Conservation (phyloP, 2,888 invertebrate genomes). For the Aphodius granarius region DNA sequence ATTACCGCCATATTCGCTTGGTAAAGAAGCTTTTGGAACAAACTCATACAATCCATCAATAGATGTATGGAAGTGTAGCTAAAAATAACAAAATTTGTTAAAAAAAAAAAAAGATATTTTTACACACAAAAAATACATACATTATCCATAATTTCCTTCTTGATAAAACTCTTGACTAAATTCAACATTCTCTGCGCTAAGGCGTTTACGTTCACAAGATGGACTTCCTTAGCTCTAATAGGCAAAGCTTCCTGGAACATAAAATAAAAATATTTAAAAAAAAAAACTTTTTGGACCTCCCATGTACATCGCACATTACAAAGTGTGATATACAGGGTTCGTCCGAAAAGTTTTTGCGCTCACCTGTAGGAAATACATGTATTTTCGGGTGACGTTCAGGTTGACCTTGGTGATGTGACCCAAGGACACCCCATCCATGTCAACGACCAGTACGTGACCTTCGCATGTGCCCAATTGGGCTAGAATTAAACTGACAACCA, state of each 20-base stretch:
- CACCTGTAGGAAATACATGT: slow-evolving; percentile 64
- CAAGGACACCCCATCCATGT: slow-evolving; percentile 61
- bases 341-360: neutral
- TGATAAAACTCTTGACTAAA: slow-evolving; percentile 70
- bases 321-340: neutral
- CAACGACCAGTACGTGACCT: slow-evolving; percentile 64
- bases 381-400: slow-evolving; percentile 65
- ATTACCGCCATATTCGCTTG: slow-evolving; percentile 24
- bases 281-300: neutral
- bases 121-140: too few species aligned
- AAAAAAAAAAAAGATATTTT: neutral
- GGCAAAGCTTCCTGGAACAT: slow-evolving; percentile 59
- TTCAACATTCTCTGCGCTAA: slow-evolving; percentile 70
- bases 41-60: slow-evolving; percentile 24
- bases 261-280: neutral
- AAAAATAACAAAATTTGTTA: slow-evolving; percentile 16
- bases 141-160: slow-evolving; percentile 59
- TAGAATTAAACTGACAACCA: slow-evolving; percentile 63
- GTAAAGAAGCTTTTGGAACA: slow-evolving; percentile 20
- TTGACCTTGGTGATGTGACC: slow-evolving; percentile 66
- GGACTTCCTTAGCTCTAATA: slow-evolving; percentile 65
- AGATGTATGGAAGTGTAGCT: slow-evolving; percentile 25
- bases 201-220: slow-evolving; percentile 67
- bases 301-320: neutral
- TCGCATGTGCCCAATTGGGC: slow-evolving; percentile 55